Evolutionary conservation across 2,888 invertebrate species (phyloP).

Genomic region (Coremacera marginata): DNA sequence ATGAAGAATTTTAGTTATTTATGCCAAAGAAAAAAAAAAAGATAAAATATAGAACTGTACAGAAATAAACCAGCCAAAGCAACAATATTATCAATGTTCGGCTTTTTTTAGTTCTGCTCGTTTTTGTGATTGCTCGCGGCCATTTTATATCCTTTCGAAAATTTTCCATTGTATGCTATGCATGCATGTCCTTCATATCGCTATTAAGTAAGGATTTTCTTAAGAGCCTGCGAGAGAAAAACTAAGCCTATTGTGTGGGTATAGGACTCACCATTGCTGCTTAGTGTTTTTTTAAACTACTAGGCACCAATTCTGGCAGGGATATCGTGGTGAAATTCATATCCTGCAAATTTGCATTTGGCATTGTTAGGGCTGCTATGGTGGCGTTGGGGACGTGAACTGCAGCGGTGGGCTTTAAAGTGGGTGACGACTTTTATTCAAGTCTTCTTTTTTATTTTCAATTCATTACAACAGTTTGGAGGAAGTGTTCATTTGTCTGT

Average conservation of each 20-base stretch:
- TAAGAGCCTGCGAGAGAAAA: not conserved
- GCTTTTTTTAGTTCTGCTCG: not conserved
- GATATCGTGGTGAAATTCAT: not conserved
- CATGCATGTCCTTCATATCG: conserved; percentile 10
- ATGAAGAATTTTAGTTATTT: not conserved
- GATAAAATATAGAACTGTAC: not conserved
- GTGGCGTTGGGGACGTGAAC: not conserved
- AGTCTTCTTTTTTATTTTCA: not conserved
- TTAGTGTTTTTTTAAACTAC: not conserved
- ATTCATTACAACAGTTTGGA: not conserved
- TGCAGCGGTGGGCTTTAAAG: not conserved
- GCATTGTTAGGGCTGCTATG: not conserved
- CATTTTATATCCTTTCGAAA: not conserved
- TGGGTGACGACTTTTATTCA: not conserved
- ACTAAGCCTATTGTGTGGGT: not conserved
- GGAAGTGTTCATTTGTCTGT: not conserved
- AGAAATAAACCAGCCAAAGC: too few relatives aligned
- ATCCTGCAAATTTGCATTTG: conserved; percentile 12
- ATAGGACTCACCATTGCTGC: not conserved
- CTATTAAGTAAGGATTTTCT: conserved; percentile 13
- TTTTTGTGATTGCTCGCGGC: not conserved
- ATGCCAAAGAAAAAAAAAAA: conserved; percentile 16
- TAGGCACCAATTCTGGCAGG: not conserved
- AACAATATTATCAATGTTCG: not conserved
- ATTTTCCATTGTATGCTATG: not conserved